Evolutionary conservation across 2,888 invertebrate species (phyloP).

Genomic region (Scaptomyza caliginosa): DNA sequence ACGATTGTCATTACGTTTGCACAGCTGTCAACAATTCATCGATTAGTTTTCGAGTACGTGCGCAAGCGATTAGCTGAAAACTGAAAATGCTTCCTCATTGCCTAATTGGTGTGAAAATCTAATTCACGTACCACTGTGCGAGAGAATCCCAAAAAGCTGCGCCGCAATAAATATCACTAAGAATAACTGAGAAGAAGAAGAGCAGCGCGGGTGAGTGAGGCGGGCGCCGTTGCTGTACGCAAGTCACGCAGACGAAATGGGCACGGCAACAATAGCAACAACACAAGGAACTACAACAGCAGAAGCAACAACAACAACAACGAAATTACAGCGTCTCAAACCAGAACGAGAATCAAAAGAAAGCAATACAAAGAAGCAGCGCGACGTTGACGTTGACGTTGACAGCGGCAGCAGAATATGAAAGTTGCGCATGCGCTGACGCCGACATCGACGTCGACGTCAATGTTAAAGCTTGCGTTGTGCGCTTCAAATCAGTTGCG

Average conservation of each 20-base stretch:
- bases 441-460: conserved; percentile 31
- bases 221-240: conserved; percentile 40
- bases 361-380: conserved; percentile 56
- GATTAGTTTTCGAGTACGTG: conserved; percentile 60
- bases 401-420: conserved; percentile 59
- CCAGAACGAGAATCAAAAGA: conserved; percentile 74
- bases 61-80: conserved; percentile 61
- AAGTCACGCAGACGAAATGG: conserved; percentile 79
- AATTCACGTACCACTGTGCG: conserved; percentile 63
- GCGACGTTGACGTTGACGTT: conserved; percentile 18
- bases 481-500: conserved; percentile 66
- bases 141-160: conserved; percentile 20
- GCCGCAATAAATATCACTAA: conserved; percentile 43
- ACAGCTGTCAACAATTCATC: conserved; percentile 44
- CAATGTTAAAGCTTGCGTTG: conserved; percentile 47
- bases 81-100: conserved; percentile 69
- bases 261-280: conserved; percentile 61
- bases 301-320: conserved; percentile 23
- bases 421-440: conserved; percentile 71
- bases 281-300: conserved; percentile 32
- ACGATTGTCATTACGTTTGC: conserved; percentile 49
- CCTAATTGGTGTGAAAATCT: conserved; percentile 72
- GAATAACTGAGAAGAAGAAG: conserved; percentile 31
- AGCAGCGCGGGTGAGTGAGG: conserved; percentile 22
- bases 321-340: conserved; percentile 14